Base-by-base conservation (phyloP, 2,888 invertebrate genomes). In the Napeogenes inachia region DNA sequence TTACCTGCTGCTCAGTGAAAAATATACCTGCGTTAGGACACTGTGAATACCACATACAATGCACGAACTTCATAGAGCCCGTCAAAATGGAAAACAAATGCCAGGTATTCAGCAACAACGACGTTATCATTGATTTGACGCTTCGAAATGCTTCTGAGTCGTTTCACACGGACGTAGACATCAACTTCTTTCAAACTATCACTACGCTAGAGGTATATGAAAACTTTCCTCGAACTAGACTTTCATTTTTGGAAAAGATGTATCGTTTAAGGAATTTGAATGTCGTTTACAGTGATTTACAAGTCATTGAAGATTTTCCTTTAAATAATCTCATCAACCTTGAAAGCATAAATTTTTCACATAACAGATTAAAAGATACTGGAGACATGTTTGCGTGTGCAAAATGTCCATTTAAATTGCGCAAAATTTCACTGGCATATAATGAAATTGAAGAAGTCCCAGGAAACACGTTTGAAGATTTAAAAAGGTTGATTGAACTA, bases 381-480 rank as follows among this genome's bases (percentile, higher is more conserved):
- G 71, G 75, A 33, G 73, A 80, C 4, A 65, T 89, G 3, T 87
- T 89, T 45, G 67, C 70, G 50, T 87, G 89, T 54, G 79, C 83
- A 62, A 70, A 58, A 0, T 68, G 73, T n/a, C 79, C 81, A 0
- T 84, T 78, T 56, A 82, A 73, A 66, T 70, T 90, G 2, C 76
- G 57, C 45, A 78, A 68, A 38, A 63, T 90, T 2, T 75, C 74
- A 2, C 70, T 89, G 1, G 77, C 85, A 0, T 64, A 77, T 53
- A 90, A 90, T 58, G 64, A 38, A 3, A 78, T 90, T 4, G 66
- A 71, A 42, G 71, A 78, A 32, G 69, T 90, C 45, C 72, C 80
- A 4, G 74, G 68, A 5, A 72, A 77, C 46, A 77, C 79, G 6
- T 87, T 89, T 46, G 73, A 69, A 46, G 80, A 85, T 45, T 73